Conservation (phyloP, 1,140 invertebrate species). For the Drosophila prosaltans region DNA sequence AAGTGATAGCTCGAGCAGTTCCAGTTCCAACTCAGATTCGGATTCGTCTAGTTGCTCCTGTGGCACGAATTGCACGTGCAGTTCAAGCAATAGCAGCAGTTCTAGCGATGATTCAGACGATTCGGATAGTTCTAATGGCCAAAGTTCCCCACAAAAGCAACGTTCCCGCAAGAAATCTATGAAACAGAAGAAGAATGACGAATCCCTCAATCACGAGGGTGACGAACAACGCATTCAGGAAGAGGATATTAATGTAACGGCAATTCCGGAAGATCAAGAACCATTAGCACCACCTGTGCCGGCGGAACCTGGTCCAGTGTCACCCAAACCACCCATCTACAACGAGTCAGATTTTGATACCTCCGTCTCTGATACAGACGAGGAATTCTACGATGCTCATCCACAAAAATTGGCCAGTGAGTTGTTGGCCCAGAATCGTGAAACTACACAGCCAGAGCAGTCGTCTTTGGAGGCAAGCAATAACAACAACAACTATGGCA, state of each 20-base stretch:
- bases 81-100: conserved; percentile 87
- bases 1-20: conserved; percentile 87
- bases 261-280: conserved; percentile 35
- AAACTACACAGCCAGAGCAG: conserved; percentile 86
- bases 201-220: conserved; percentile 39
- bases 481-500: conserved; percentile 85
- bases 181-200: conserved; percentile 4
- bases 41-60: conserved; percentile 87
- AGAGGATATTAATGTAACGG: conserved; percentile 50
- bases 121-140: conserved; percentile 74
- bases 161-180: conserved; percentile 32
- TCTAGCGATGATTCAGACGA: conserved; percentile 86
- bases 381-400: conserved; percentile 93
- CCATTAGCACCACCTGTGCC: conserved; percentile 23
- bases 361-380: conserved; percentile 91
- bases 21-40: conserved; percentile 84
- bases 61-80: conserved; percentile 87
- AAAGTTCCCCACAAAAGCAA: conserved; percentile 27
- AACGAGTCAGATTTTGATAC: conserved; percentile 92
- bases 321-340: conserved; percentile 55
- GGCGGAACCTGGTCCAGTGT: conserved; percentile 13
- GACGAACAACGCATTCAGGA: not conserved
- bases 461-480: conserved; percentile 84
- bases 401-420: conserved; percentile 89
- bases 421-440: conserved; percentile 88